These are phyloP conservation scores for Galleria mellonella DNA, from an alignment of 1,140 invertebrate species.

Conservation along the genomic window DNA sequence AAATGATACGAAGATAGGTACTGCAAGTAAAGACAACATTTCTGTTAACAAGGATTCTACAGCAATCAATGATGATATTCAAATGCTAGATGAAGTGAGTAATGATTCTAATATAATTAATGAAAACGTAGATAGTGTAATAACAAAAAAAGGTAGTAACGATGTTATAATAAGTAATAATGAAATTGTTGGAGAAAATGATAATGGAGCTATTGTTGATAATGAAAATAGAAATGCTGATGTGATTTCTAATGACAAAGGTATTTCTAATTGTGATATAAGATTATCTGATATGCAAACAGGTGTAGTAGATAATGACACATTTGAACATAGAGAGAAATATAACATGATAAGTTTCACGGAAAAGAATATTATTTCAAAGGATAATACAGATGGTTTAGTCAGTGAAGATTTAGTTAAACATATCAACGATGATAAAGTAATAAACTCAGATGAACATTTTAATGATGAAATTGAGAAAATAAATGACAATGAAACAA, in stretches of 20 bases:
- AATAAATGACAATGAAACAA: conserved; percentile 8
- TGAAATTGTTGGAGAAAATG: background rate
- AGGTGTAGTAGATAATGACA: too few species aligned
- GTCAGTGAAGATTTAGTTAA: too few species aligned
- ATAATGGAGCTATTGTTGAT: conserved; percentile 4
- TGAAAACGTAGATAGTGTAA: background rate
- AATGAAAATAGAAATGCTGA: conserved; percentile 6
- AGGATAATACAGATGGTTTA: too few species aligned
- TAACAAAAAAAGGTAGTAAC: too few species aligned
- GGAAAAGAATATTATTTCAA: too few species aligned
- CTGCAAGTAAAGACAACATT: background rate
- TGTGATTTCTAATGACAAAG: background rate
- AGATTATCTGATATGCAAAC: too few species aligned
- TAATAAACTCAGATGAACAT: too few species aligned
- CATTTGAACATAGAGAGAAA: too few species aligned
- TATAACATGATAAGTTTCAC: too few species aligned
- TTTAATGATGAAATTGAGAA: background rate
- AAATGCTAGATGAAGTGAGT: conserved; percentile 1
- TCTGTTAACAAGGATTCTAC: background rate
- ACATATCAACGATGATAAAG: too few species aligned
- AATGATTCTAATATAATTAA: conserved; percentile 5
- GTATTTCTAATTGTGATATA: background rate
- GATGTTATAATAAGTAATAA: too few species aligned
- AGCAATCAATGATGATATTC: background rate
- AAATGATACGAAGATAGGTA: background rate